A percentile compares a stretch with the other conserved stretches of the same genome.
phyloP scores from a whole-genome alignment of 2,113 vertebrate genomes.

The Physeter macrocephalus region DNA sequence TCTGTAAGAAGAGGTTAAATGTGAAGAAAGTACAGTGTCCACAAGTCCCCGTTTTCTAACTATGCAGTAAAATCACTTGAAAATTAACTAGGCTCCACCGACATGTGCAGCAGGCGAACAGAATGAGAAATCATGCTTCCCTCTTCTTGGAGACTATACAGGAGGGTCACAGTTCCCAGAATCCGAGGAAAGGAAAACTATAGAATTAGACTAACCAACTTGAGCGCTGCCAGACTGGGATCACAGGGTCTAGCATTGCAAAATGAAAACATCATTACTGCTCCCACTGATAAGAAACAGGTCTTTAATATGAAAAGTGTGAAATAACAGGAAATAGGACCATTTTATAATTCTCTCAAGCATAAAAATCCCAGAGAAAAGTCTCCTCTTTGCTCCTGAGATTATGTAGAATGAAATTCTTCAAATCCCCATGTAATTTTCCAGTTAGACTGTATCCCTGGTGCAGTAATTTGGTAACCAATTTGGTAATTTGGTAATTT shows the following conservation, averaged over 20 bases:
- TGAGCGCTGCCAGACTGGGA: neutral
- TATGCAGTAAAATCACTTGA: neutral
- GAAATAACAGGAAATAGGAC: neutral
- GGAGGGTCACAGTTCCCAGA: neutral
- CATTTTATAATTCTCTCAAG: neutral
- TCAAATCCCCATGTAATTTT: neutral
- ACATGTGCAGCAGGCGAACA: rapidly evolving
- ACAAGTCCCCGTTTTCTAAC: neutral
- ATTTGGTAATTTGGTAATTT: no score
- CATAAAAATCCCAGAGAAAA: neutral
- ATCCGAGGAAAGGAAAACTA: neutral
- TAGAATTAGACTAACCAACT: neutral
- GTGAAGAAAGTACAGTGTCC: neutral
- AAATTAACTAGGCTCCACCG: neutral
- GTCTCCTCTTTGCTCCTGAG: neutral
- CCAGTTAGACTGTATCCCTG: neutral
- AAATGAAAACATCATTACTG: neutral
- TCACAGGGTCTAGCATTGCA: neutral
- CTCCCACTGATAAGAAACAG: neutral
- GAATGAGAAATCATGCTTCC: neutral
- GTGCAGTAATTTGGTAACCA: no score
- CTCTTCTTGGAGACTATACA: neutral
- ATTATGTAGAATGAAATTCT: neutral
- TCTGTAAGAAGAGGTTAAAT: constrained; percentile 78
- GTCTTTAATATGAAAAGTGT: neutral